Percentiles rank a stretch among this genome's conserved stretches.
Conservation (phyloP, 2,888 invertebrate genomes). For the Erebia palarica region DNA sequence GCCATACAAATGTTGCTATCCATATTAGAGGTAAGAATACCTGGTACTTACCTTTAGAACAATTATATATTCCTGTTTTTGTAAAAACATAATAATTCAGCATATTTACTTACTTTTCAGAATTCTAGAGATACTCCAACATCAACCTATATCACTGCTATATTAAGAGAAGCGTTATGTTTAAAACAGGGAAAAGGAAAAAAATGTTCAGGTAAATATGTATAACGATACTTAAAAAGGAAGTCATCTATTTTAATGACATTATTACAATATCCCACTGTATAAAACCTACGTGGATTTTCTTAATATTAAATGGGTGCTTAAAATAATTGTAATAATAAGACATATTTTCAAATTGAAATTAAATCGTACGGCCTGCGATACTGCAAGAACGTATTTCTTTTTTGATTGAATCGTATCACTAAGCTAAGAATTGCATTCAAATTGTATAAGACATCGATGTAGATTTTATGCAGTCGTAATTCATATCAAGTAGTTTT, state of each 20-base stretch:
- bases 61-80: background rate
- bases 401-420: background rate
- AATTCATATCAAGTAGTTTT: background rate
- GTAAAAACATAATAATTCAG: background rate
- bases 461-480: background rate
- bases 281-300: background rate
- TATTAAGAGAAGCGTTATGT: slow-evolving; percentile 83
- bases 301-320: background rate
- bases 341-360: too few species aligned
- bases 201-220: slow-evolving; percentile 67
- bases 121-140: slow-evolving; percentile 79
- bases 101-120: slow-evolving; percentile 55
- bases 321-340: too few species aligned
- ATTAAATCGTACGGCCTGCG: too few species aligned
- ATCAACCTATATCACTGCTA: slow-evolving; percentile 79
- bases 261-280: background rate
- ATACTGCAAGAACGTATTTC: too few species aligned
- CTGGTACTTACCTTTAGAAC: background rate
- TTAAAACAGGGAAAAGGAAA: slow-evolving; percentile 81
- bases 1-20: slow-evolving; percentile 79
- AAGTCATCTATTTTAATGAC: background rate
- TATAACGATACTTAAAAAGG: background rate
- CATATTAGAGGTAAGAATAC: slow-evolving; percentile 77
- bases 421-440: background rate
- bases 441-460: background rate